Evolutionary conservation across 1,140 invertebrate genomes (phyloP).

Genomic region (Patella vulgata): DNA sequence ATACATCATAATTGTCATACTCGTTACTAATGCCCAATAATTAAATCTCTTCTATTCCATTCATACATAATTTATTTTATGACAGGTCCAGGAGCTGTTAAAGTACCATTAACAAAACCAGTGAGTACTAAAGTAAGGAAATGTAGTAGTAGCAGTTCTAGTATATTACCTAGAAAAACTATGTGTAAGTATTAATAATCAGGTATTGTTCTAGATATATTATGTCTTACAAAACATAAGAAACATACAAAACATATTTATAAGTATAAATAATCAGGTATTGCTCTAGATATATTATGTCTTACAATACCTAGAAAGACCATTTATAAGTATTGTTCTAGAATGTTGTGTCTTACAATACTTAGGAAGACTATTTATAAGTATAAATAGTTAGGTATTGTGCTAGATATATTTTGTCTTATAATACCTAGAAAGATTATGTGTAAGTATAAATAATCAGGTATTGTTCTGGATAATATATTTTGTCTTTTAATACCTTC

Average conservation of each 20-base stretch:
- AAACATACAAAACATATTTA: neutral
- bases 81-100: too few relatives aligned
- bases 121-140: slow-evolving; percentile 44
- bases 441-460: slow-evolving; percentile 17
- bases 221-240: slow-evolving; percentile 1
- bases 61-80: too few relatives aligned
- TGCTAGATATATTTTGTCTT: too few relatives aligned
- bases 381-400: too few relatives aligned
- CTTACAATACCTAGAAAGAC: neutral
- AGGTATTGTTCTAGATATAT: slow-evolving; percentile 2
- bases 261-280: too few relatives aligned
- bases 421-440: slow-evolving; percentile 29
- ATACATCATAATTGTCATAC: too few relatives aligned
- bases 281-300: neutral
- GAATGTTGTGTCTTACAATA: too few relatives aligned
- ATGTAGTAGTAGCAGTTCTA: slow-evolving; percentile 17
- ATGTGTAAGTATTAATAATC: slow-evolving; percentile 22
- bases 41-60: too few relatives aligned
- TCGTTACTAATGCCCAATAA: too few relatives aligned
- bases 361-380: too few relatives aligned
- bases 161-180: slow-evolving; percentile 29
- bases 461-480: slow-evolving; percentile 4
- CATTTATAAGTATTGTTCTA: too few relatives aligned
- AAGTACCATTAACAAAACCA: neutral
- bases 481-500: neutral